Conservation (phyloP, 2,888 invertebrate genomes). For the Crepidodera aurea region DNA sequence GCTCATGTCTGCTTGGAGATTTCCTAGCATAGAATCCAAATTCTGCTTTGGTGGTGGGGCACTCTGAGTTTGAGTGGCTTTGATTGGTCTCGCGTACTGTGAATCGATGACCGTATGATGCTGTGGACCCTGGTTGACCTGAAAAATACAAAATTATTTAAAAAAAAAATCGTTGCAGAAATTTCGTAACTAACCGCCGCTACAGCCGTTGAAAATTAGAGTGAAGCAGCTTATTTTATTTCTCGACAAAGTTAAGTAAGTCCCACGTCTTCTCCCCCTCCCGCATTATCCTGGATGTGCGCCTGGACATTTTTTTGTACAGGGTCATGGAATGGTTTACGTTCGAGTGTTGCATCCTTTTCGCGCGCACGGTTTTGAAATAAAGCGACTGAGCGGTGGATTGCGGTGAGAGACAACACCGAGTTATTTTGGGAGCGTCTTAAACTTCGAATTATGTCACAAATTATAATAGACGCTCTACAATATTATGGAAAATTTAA, state of each 20-base stretch:
- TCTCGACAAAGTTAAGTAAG: slow-evolving; percentile 47
- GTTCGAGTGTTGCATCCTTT: slow-evolving; percentile 17
- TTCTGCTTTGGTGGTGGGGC: slow-evolving; percentile 61
- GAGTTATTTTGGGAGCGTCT: slow-evolving; percentile 51
- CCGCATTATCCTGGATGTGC: slow-evolving; percentile 12
- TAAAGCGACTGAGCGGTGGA: slow-evolving; percentile 19
- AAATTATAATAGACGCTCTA: slow-evolving; percentile 34
- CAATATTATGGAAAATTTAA: slow-evolving; percentile 8
- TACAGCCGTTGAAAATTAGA: slow-evolving; percentile 36
- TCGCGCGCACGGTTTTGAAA: slow-evolving; percentile 13
- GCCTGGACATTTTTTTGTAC: slow-evolving; percentile 29
- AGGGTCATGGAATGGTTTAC: slow-evolving; percentile 25
- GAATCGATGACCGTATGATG: slow-evolving; percentile 73
- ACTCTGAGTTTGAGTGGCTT: slow-evolving; percentile 58
- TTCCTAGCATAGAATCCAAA: slow-evolving; percentile 86
- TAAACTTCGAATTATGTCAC: slow-evolving; percentile 49
- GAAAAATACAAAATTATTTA: slow-evolving; percentile 47
- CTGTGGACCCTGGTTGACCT: slow-evolving; percentile 72
- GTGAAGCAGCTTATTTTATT: slow-evolving; percentile 40
- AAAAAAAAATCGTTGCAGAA: neutral
- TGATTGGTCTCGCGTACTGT: slow-evolving; percentile 73
- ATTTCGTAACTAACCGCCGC: slow-evolving; percentile 38
- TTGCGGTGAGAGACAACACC: slow-evolving; percentile 34
- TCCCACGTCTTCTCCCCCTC: slow-evolving; percentile 46
- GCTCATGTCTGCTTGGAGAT: slow-evolving; percentile 95